Conservation (phyloP, 2,113 vertebrate species). For the Galemys pyrenaicus region DNA sequence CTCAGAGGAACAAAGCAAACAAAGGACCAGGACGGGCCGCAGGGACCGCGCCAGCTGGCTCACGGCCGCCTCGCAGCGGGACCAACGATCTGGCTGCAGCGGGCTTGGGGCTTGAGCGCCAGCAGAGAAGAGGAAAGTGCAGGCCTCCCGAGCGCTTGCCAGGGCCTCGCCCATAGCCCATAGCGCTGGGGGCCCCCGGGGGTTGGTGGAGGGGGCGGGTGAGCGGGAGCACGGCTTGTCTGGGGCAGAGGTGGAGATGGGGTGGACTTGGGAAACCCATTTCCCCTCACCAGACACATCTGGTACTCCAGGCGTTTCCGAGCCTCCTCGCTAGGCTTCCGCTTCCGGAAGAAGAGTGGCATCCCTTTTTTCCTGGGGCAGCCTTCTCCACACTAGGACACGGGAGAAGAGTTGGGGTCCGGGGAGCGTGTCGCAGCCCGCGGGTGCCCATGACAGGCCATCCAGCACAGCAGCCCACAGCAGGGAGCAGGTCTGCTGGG, state of each 20-base stretch:
- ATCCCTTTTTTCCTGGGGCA: slow-evolving; percentile 81
- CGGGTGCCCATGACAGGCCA: not conserved
- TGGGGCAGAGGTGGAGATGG: not conserved
- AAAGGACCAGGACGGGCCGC: not conserved
- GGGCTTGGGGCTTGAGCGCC: not conserved
- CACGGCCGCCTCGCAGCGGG: not conserved
- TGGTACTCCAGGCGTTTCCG: slow-evolving; percentile 95
- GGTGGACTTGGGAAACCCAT: not conserved
- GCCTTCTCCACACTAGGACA: slow-evolving; percentile 6
- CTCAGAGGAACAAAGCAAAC: not conserved
- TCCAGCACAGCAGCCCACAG: not conserved
- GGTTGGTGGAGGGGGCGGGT: not conserved
- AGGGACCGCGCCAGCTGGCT: not conserved
- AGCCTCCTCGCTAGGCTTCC: slow-evolving; percentile 92
- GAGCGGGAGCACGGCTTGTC: not conserved
- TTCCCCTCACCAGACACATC: slow-evolving; percentile 91
- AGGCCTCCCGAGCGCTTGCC: not conserved
- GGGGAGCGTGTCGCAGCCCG: not conserved
- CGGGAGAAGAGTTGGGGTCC: not conserved
- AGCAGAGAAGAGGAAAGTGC: not conserved
- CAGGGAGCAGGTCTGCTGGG: not conserved
- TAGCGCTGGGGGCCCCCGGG: too few relatives aligned
- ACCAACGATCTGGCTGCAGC: not conserved
- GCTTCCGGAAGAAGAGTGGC: slow-evolving; percentile 95
- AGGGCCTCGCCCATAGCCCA: too few relatives aligned